phyloP scores from a whole-genome alignment of 2,797 vertebrate species.

The Neosilurus mollespiculum region DNA sequence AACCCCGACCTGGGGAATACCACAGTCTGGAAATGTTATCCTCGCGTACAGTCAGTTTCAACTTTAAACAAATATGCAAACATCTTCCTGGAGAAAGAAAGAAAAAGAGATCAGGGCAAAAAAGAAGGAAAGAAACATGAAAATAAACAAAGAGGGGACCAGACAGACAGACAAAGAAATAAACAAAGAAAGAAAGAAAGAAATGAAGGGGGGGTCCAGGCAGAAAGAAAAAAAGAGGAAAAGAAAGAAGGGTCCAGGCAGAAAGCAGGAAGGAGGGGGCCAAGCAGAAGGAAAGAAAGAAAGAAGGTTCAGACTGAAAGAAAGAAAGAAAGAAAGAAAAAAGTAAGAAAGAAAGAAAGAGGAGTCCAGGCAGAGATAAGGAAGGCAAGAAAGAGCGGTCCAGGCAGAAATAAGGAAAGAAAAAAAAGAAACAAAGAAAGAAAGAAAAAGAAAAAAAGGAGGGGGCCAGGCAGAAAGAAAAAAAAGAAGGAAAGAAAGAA shows the following conservation, averaged over 20 bases:
- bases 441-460: not conserved
- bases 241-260: no score
- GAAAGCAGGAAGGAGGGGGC: no score
- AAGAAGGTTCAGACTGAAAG: not conserved
- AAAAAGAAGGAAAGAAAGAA: not conserved
- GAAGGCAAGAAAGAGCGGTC: not conserved
- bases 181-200: no score
- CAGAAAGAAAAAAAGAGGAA: no score
- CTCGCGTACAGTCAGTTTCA: not conserved
- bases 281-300: no score
- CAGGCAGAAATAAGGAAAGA: no score
- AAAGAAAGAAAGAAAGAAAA: slow-evolving; percentile 1
- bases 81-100: not conserved
- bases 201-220: no score
- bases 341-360: not conserved
- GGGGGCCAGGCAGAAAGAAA: not conserved
- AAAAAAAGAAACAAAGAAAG: not conserved
- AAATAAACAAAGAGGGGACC: no score
- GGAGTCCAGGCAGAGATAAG: no score
- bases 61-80: not conserved
- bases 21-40: not conserved
- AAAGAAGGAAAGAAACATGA: not conserved
- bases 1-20: not conserved
- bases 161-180: no score
- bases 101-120: not conserved